phyloP scores from a whole-genome alignment of 2,888 invertebrate species.

The Byasa hedistus region DNA sequence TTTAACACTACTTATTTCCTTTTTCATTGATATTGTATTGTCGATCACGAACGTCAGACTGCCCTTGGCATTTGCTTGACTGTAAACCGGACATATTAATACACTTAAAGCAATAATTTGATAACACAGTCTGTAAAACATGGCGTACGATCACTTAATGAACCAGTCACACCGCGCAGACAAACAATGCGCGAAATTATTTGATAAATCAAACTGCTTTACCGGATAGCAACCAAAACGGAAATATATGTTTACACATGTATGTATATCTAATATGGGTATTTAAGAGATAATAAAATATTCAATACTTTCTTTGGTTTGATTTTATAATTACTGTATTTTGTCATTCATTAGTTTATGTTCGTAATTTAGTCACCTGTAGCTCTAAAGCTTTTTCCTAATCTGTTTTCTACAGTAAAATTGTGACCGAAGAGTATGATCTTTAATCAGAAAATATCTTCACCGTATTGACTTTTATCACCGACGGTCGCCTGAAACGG shows the following conservation, averaged over 20 bases:
- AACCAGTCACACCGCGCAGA: not conserved
- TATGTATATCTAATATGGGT: not conserved
- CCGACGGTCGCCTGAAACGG: no score
- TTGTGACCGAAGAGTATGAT: no score
- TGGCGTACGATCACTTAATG: conserved; percentile 8
- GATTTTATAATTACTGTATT: no score
- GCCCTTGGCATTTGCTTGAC: conserved; percentile 26
- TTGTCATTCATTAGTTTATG: no score
- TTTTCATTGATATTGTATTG: conserved; percentile 52
- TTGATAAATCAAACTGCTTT: conserved; percentile 5
- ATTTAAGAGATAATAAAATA: not conserved
- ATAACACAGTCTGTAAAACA: conserved; percentile 3
- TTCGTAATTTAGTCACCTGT: no score
- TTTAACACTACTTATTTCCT: conserved; percentile 55
- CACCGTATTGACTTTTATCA: no score
- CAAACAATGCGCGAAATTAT: not conserved
- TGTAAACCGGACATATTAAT: conserved; percentile 6
- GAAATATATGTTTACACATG: no score
- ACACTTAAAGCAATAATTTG: conserved; percentile 1
- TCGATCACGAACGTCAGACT: conserved; percentile 65
- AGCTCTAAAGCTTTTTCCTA: no score
- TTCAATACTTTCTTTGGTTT: no score
- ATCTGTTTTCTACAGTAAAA: no score
- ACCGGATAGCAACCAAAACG: conserved; percentile 3
- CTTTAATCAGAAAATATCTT: no score